Evolutionary conservation across 2,888 invertebrate genomes (phyloP), one percentile per base, ranked within the genome.

Genomic region (Pheosia gnoma): DNA sequence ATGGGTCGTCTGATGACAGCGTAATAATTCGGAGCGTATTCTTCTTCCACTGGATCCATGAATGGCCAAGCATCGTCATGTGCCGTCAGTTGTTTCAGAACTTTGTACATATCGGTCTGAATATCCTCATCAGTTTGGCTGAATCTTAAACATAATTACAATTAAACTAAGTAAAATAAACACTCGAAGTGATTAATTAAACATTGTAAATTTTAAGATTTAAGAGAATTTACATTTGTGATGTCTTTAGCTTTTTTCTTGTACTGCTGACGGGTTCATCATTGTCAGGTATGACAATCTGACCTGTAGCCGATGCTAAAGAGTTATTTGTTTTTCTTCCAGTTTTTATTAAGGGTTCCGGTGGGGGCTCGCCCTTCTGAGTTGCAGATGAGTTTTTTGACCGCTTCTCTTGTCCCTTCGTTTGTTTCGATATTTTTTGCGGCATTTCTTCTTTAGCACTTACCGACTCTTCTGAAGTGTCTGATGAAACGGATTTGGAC

Each of bases 31-130:
- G 98, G 98, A 0, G 98, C 98, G 84, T 97, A 97, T 81, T 97
- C 97, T 83, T 98, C 98, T 79, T 98, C 97, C 1, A 98, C 98
- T 0, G 98, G 97, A 82, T 98, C 98, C 84, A 97, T 95, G 88
- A 99, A 98, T 0, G 98, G 98, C 98, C 98, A 98, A 0, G 98
- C 98, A 85, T 98, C 98, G 62, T 97, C 96, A 84, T 98, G 98
- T 77, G 96, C 96, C 80, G 97, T 97, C 51, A 98, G 95, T 79
- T 96, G 95, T 84, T 98, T 97, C 62, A 98, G 93, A 63, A 98
- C 97, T 94, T 98, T 98, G 88, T 98, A 97, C 97, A 98, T 97
- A 58, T 98, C 98, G 61, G 97, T 97, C 84, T 97, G 96, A 62
- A 97, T 94, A 79, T 98, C 97, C 83, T 98, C 98, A 74, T 97